phyloP scores from a whole-genome alignment of 2,888 invertebrate species.

The Andrena bucephala region DNA sequence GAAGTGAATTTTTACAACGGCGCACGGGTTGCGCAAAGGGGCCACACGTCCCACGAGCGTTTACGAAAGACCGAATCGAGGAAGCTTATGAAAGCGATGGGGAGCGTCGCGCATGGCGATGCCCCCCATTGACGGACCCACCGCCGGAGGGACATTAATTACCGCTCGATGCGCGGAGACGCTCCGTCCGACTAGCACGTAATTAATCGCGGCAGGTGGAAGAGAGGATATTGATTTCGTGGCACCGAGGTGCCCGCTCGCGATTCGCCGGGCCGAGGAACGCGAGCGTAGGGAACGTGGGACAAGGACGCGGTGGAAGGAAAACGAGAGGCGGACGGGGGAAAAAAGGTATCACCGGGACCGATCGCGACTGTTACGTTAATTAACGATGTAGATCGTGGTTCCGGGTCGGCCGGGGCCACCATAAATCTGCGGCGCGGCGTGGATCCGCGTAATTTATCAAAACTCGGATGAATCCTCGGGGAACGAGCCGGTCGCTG shows the following conservation, averaged over 20 bases:
- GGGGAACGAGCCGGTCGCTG: slow-evolving; percentile 18
- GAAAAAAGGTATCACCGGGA: slow-evolving; percentile 35
- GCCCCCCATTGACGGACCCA: neutral
- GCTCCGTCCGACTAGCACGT: slow-evolving; percentile 42
- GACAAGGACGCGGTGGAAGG: neutral
- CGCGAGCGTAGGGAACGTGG: neutral
- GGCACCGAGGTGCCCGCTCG: neutral
- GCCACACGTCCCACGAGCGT: slow-evolving; percentile 1
- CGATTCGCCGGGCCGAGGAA: slow-evolving; percentile 13
- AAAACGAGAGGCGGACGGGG: neutral
- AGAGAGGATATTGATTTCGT: slow-evolving; percentile 67
- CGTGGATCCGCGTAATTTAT: slow-evolving; percentile 49
- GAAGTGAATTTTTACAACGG: neutral
- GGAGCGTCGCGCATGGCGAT: neutral
- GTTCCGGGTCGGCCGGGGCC: slow-evolving; percentile 47
- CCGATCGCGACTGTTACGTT: slow-evolving; percentile 53
- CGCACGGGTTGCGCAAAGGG: slow-evolving; percentile 14
- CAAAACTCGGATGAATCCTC: slow-evolving; percentile 37
- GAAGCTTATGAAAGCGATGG: slow-evolving; percentile 8
- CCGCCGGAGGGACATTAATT: slow-evolving; percentile 62
- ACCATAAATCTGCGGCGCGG: slow-evolving; percentile 46
- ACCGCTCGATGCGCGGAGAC: slow-evolving; percentile 63
- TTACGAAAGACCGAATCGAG: slow-evolving; percentile 14
- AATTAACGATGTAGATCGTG: slow-evolving; percentile 62
- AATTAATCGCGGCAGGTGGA: slow-evolving; percentile 67